A percentile compares a stretch with the other conserved stretches of the same genome.
phyloP scores from a whole-genome alignment of 1,140 invertebrate genomes.

The Nasonia longicornis region DNA sequence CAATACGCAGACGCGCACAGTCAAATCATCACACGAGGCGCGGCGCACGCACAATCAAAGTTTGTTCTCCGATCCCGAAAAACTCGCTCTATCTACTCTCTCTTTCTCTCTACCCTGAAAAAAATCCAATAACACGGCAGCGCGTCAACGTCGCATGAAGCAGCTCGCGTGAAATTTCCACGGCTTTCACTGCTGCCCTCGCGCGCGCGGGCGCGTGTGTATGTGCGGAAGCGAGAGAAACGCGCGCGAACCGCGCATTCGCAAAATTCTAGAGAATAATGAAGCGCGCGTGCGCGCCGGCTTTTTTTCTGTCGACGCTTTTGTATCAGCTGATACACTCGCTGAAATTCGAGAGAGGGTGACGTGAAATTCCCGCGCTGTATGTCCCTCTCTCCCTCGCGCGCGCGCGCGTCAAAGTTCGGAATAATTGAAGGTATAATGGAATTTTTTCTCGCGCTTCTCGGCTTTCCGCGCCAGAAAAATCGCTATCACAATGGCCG shows the following conservation, averaged over 20 bases:
- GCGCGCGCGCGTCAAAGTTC: background rate
- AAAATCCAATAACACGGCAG: constrained; percentile 24
- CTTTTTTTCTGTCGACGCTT: background rate
- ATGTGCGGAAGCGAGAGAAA: background rate
- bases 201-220: background rate
- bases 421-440: background rate
- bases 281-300: background rate
- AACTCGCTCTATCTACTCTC: background rate
- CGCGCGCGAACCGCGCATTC: background rate
- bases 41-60: background rate
- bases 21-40: constrained; percentile 5
- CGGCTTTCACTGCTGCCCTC: background rate
- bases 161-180: constrained; percentile 2
- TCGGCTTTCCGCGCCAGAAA: background rate
- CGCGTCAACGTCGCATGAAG: constrained; percentile 32
- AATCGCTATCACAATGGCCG: background rate
- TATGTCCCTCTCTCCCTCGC: background rate
- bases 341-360: background rate
- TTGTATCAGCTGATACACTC: constrained; percentile 12
- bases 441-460: background rate
- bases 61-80: constrained; percentile 2
- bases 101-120: background rate
- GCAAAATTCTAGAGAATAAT: constrained; percentile 33
- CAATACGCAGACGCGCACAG: background rate
- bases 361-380: background rate